Percentiles rank a stretch among this genome's conserved stretches.
These are phyloP conservation scores for Caprella mutica DNA, from an alignment of 2,888 invertebrate genomes.

Conservation along the genomic window DNA sequence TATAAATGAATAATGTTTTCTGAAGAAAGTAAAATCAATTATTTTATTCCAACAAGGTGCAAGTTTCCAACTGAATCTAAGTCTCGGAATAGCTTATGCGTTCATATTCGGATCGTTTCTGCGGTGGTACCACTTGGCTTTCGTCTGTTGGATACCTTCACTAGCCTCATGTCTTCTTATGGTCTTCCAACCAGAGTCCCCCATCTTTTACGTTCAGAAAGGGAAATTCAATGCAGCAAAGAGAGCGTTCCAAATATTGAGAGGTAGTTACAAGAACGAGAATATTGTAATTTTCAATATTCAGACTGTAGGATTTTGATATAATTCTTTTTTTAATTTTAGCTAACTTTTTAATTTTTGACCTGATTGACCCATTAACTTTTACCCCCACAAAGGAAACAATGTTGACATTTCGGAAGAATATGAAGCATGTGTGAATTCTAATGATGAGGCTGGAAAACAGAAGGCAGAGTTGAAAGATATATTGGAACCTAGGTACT, in stretches of 20 bases:
- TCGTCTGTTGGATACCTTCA: conserved; percentile 18
- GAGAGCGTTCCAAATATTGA: conserved; percentile 8
- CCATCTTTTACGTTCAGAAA: conserved; percentile 7
- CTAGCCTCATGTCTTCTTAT: conserved; percentile 3
- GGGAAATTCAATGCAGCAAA: conserved; percentile 3
- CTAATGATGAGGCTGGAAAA: not conserved
- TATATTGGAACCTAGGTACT: not conserved
- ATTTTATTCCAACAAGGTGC: not conserved
- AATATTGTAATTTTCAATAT: not conserved
- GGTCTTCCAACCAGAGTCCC: conserved; percentile 16
- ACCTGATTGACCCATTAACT: too few relatives aligned
- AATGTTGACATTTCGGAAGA: not conserved
- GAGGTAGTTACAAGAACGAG: conserved; percentile 12
- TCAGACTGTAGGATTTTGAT: too few relatives aligned
- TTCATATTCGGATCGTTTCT: conserved; percentile 12
- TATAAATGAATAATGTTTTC: too few relatives aligned
- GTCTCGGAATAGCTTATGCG: not conserved
- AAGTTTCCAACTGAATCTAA: not conserved
- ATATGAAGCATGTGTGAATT: not conserved
- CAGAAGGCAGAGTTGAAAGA: not conserved
- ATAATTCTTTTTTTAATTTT: too few relatives aligned
- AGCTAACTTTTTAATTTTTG: too few relatives aligned
- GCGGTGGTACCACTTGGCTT: conserved; percentile 16
- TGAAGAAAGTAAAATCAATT: too few relatives aligned
- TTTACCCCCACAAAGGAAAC: too few relatives aligned